Evolutionary conservation across 2,888 invertebrate genomes (phyloP).

Genomic region (Clusia tigrina): DNA sequence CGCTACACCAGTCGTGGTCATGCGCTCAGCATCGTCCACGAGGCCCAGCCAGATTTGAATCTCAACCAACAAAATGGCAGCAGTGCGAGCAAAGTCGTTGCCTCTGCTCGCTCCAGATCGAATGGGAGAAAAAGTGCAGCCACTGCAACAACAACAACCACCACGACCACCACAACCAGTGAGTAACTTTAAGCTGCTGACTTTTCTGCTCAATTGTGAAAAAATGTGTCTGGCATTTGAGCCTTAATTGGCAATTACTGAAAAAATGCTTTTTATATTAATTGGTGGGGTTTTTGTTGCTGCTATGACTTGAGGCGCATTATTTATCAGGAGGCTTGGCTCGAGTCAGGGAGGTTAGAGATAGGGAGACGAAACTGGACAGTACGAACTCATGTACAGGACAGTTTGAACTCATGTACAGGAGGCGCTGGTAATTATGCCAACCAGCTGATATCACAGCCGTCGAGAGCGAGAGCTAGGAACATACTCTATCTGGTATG

Average conservation of each 20-base stretch:
- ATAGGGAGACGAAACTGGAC: too few relatives aligned
- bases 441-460: too few relatives aligned
- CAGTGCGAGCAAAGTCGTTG: not conserved
- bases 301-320: not conserved
- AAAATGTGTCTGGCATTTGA: not conserved
- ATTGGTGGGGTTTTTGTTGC: too few relatives aligned
- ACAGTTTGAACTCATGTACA: too few relatives aligned
- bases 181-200: conserved; percentile 21
- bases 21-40: not conserved
- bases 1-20: not conserved
- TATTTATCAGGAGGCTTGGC: too few relatives aligned
- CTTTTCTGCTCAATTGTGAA: not conserved
- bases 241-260: not conserved
- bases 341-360: too few relatives aligned
- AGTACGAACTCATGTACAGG: too few relatives aligned
- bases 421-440: too few relatives aligned
- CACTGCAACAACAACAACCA: conserved; percentile 29
- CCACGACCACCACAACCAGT: conserved; percentile 34
- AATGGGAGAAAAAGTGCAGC: conserved; percentile 21
- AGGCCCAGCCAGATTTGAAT: not conserved
- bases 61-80: not conserved
- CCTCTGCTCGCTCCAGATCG: conserved; percentile 5
- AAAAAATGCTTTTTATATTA: too few relatives aligned
- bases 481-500: too few relatives aligned
- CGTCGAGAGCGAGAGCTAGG: too few relatives aligned